Evolutionary conservation across 2,797 vertebrate genomes (phyloP).

Genomic region (Rhabdomys pumilio): DNA sequence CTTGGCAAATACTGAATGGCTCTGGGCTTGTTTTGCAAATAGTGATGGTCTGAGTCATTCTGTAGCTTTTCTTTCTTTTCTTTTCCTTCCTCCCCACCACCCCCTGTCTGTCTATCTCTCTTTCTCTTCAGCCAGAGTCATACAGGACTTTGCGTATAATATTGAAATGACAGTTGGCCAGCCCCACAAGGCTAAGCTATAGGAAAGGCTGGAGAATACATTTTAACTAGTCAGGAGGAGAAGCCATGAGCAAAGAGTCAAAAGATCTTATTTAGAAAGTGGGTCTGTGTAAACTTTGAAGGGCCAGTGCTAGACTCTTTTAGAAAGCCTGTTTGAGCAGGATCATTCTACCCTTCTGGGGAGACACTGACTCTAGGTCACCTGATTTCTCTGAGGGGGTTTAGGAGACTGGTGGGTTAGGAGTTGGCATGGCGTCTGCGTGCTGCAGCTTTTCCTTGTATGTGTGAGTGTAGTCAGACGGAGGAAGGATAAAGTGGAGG

Average conservation of each 20-base stretch:
- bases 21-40: neutral
- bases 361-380: neutral
- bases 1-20: neutral
- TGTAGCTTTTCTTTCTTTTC: neutral
- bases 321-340: neutral
- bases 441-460: neutral
- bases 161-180: neutral
- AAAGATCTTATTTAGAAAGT: neutral
- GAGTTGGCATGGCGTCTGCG: neutral
- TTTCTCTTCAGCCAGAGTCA: neutral
- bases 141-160: neutral
- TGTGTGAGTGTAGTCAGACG: neutral
- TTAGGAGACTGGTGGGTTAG: neutral
- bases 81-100: neutral
- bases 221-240: neutral
- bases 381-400: neutral
- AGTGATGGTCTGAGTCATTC: neutral
- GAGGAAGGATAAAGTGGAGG: neutral
- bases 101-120: neutral
- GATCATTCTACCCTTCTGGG: neutral
- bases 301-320: neutral
- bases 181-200: neutral
- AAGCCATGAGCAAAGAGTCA: neutral
- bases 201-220: neutral
- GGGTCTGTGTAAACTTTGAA: neutral